A percentile compares a stretch with the other conserved stretches of the same genome.
Conservation (phyloP, 2,888 invertebrate genomes). For the Boloria euphrosyne region DNA sequence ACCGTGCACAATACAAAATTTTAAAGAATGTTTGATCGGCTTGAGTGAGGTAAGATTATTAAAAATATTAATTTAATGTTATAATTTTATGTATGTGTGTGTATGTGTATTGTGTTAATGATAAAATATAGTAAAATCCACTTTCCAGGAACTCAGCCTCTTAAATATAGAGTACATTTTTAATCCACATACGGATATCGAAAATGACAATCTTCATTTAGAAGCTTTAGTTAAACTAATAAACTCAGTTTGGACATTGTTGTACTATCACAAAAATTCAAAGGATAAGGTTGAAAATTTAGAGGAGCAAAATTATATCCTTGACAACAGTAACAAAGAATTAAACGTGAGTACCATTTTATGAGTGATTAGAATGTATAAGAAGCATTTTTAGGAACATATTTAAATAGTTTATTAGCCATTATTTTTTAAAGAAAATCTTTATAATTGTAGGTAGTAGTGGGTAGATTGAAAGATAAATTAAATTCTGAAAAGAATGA, state of each 20-base stretch:
- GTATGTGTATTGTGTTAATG: constrained; percentile 1
- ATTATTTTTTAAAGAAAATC: no score
- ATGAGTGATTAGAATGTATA: background rate
- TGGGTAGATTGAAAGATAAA: constrained; percentile 60
- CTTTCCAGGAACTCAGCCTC: constrained; percentile 64
- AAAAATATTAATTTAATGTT: background rate
- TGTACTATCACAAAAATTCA: constrained; percentile 63
- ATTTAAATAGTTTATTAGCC: background rate
- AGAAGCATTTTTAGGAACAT: background rate
- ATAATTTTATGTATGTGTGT: no score
- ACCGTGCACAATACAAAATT: constrained; percentile 67
- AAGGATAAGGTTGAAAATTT: constrained; percentile 58
- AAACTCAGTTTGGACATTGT: constrained; percentile 65
- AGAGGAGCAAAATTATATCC: constrained; percentile 63
- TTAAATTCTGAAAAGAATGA: constrained; percentile 66
- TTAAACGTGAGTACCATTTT: constrained; percentile 58
- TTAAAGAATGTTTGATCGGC: constrained; percentile 71
- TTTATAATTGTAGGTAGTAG: constrained; percentile 49
- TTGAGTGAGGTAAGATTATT: constrained; percentile 60
- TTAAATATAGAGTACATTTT: constrained; percentile 67
- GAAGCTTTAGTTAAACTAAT: constrained; percentile 67
- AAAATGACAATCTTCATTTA: constrained; percentile 50
- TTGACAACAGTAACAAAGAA: constrained; percentile 68
- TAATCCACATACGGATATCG: constrained; percentile 67
- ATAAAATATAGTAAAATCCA: no score